Evolutionary conservation across 1,140 invertebrate genomes (phyloP), one percentile per base, ranked within the genome.

Genomic region (Aphis craccivora): DNA sequence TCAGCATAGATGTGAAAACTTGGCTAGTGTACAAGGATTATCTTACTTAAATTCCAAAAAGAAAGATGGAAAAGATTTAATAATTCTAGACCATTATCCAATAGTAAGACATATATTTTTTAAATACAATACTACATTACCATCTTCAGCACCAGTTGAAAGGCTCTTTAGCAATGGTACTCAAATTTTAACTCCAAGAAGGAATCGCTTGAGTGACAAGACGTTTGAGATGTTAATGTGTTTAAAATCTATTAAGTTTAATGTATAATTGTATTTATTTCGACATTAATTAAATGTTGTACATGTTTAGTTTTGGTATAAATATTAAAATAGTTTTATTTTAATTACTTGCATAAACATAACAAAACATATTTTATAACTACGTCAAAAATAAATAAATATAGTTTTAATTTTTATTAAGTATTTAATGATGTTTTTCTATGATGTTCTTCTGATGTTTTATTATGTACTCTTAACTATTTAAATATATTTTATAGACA

Each of bases 211-310:
- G 40, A 48, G 43, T 48, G 86, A 87, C 45, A 87, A n/a, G 45
- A 87, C 86, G 8, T 87, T 87, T 87, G 86, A 87, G 23, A 87
- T 45, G 43, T 87, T 87, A 25, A 45, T 87, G 86, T 87, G 86
- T 48, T 81, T 81, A 81, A 67, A 67, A 67, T 67, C 25, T 30
- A 67, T n/a, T 11, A 67, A 67, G 6, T 30, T 67, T 67, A 30
- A 67, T 67, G 30, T n/a, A 30, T 81, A 20, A 53, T 53, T 53
- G 51, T 53, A 53, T 53, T 48, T 48, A 48, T 48, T 48, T 48
- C 2, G 48, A 48, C 48, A 48, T 48, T 48, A 48, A 48, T 48
- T 48, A 48, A 48, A 48, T 48, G 0, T 18, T 48, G 48, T 48
- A 48, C 48, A 48, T 48, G 48, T 48, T 48, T 18, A 48, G 48